Percentiles rank a stretch among this genome's conserved stretches.
Evolutionary conservation across 2,797 vertebrate species (phyloP).

Genomic region (Phoeniculus purpureus): DNA sequence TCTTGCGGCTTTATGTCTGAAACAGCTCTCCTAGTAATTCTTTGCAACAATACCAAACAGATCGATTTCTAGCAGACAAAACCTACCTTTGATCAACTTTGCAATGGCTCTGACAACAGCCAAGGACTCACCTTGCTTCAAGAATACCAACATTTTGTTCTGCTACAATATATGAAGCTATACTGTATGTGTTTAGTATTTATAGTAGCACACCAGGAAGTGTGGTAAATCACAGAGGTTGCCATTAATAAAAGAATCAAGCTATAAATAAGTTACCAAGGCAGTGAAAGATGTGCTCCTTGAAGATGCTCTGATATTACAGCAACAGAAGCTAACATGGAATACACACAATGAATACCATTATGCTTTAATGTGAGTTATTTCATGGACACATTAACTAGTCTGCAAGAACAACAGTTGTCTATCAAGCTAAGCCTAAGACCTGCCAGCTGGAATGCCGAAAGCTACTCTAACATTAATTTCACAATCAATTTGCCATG

Average conservation of each 20-base stretch:
- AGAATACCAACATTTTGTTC: background rate
- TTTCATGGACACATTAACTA: background rate
- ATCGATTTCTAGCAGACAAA: background rate
- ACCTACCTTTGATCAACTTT: background rate
- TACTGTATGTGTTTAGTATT: background rate
- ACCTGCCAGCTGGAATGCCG: background rate
- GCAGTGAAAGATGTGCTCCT: background rate
- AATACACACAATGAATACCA: background rate
- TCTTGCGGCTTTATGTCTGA: background rate
- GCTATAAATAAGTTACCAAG: background rate
- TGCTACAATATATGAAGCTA: background rate
- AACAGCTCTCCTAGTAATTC: background rate
- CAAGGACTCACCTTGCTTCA: background rate
- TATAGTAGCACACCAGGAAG: background rate
- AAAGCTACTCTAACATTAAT: background rate
- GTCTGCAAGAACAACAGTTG: background rate
- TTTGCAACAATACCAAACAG: background rate
- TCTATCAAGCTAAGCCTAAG: background rate
- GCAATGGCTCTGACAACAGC: background rate
- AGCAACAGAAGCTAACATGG: fast-evolving
- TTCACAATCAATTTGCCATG: background rate
- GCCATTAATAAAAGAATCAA: background rate
- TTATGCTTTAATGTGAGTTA: background rate
- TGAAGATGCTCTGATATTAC: background rate
- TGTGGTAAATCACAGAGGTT: background rate